These are phyloP conservation scores for Nomada ferruginata DNA, from an alignment of 2,888 invertebrate genomes.

Conservation along the genomic window DNA sequence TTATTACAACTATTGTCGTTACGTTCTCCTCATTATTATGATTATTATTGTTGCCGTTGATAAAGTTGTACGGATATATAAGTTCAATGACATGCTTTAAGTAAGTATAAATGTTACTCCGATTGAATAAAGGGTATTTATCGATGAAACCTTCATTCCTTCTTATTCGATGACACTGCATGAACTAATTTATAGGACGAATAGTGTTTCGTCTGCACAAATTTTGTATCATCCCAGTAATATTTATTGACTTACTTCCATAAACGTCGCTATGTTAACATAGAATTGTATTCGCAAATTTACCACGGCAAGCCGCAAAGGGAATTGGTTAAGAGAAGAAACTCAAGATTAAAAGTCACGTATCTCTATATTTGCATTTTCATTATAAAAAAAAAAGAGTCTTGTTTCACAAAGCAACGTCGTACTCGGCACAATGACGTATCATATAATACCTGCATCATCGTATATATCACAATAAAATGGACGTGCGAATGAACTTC, in stretches of 20 bases:
- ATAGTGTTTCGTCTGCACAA: no score
- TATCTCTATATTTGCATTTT: slow-evolving; percentile 61
- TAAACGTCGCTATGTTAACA: neutral
- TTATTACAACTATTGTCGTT: slow-evolving; percentile 69
- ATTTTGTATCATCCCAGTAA: no score
- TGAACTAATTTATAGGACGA: no score
- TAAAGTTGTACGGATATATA: slow-evolving; percentile 82
- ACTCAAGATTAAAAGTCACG: slow-evolving; percentile 33
- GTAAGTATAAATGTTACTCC: slow-evolving; percentile 84
- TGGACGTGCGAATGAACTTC: slow-evolving; percentile 70
- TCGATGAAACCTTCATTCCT: slow-evolving; percentile 77
- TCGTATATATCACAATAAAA: slow-evolving; percentile 75
- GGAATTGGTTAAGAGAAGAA: neutral
- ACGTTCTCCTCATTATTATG: slow-evolving; percentile 69
- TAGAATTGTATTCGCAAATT: neutral
- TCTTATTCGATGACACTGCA: neutral
- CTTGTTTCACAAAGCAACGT: slow-evolving; percentile 65
- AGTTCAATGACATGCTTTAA: slow-evolving; percentile 83
- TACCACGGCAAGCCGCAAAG: neutral
- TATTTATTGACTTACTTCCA: no score
- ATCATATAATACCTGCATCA: slow-evolving; percentile 53
- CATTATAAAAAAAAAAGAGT: slow-evolving; percentile 68
- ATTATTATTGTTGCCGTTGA: slow-evolving; percentile 81
- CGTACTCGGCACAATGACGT: slow-evolving; percentile 52
- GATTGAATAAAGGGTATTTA: slow-evolving; percentile 84